A percentile compares a stretch with the other conserved stretches of the same genome.
Conservation (phyloP, 2,888 invertebrate genomes). For the Apomyelois bistriatella region DNA sequence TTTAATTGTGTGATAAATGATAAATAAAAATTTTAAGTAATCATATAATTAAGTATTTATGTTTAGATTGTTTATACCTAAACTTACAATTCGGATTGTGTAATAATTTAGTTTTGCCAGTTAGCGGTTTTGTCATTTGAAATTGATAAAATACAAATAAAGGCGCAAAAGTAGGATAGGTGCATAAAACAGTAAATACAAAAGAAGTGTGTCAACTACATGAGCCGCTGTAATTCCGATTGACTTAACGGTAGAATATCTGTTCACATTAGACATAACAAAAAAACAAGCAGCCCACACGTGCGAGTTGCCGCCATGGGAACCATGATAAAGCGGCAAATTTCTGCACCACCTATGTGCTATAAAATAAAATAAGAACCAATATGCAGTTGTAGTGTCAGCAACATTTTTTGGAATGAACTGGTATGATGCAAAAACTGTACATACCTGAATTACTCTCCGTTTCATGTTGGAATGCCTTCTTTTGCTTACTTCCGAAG, state of each 20-base stretch:
- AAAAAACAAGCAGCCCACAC: slow-evolving; percentile 30
- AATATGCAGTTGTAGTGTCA: background rate
- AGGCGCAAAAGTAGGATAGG: too few species aligned
- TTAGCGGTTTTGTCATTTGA: too few species aligned
- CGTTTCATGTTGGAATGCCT: slow-evolving; percentile 53
- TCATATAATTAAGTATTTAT: too few species aligned
- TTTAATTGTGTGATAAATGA: too few species aligned
- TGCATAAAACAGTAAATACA: background rate
- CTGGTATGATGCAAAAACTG: background rate
- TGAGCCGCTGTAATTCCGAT: slow-evolving; percentile 27
- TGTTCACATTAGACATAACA: slow-evolving; percentile 28
- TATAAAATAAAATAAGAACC: too few species aligned
- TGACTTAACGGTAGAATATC: slow-evolving; percentile 45
- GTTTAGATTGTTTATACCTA: too few species aligned
- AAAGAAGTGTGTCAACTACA: slow-evolving; percentile 44
- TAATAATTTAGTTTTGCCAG: too few species aligned
- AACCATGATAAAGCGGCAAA: slow-evolving; percentile 23
- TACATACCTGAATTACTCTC: slow-evolving; percentile 61
- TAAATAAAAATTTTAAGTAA: too few species aligned
- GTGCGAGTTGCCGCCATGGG: slow-evolving; percentile 15
- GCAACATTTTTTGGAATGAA: background rate
- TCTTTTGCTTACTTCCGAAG: slow-evolving; percentile 57
- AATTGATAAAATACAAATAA: too few species aligned
- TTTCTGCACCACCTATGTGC: background rate
- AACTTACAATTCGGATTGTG: too few species aligned